A percentile compares a stretch with the other conserved stretches of the same genome.
phyloP scores from a whole-genome alignment of 2,888 invertebrate genomes.

The Acleris literana region DNA sequence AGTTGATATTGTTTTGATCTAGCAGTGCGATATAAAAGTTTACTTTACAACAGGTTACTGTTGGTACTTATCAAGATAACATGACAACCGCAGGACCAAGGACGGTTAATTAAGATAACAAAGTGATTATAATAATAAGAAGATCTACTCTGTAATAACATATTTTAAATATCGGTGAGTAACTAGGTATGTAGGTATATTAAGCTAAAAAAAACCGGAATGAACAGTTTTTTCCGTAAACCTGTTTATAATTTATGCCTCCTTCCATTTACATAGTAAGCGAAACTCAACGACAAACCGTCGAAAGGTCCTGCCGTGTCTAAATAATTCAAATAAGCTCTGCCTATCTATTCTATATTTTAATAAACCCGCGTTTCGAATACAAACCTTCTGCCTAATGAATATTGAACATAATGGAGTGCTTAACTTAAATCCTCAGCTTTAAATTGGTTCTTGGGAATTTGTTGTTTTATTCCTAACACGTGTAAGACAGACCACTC shows the following conservation, averaged over 20 bases:
- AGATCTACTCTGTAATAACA: background rate
- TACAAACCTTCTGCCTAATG: slow-evolving; percentile 25
- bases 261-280: slow-evolving; percentile 20
- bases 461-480: slow-evolving; percentile 10
- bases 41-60: background rate
- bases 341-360: slow-evolving; percentile 45
- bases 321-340: slow-evolving; percentile 44
- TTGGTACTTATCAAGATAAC: background rate
- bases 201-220: background rate
- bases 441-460: slow-evolving; percentile 13
- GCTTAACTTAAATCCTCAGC: slow-evolving; percentile 18
- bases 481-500: background rate
- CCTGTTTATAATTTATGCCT: slow-evolving; percentile 12
- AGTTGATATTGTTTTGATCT: too few relatives aligned
- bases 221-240: background rate
- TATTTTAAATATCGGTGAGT: background rate
- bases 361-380: slow-evolving; percentile 38
- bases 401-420: slow-evolving; percentile 30
- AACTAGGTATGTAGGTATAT: too few relatives aligned
- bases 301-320: slow-evolving; percentile 40
- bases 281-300: slow-evolving; percentile 13
- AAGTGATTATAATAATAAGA: too few relatives aligned
- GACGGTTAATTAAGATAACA: too few relatives aligned
- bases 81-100: too few relatives aligned
- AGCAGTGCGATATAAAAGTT: too few relatives aligned